A percentile compares a stretch with the other conserved stretches of the same genome.
Conservation (phyloP, 2,888 invertebrate species). For the Caenorhabditis imperialis region DNA sequence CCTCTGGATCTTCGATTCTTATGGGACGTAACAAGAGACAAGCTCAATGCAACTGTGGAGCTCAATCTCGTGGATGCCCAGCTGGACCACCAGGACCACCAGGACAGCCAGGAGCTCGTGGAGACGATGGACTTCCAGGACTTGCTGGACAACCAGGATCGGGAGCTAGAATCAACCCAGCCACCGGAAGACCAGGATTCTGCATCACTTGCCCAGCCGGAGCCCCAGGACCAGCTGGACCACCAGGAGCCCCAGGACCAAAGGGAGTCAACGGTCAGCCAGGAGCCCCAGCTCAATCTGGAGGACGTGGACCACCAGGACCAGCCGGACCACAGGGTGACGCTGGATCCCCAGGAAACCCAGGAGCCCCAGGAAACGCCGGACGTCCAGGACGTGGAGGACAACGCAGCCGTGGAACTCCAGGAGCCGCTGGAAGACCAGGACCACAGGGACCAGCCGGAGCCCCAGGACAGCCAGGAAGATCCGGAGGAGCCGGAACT, state of each 20-base stretch:
- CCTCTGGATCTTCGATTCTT: constrained; percentile 34
- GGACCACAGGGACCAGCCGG: constrained; percentile 42
- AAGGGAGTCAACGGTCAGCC: constrained; percentile 50
- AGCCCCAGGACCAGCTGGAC: constrained; percentile 50
- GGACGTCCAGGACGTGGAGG: constrained; percentile 47
- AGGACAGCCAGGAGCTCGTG: constrained; percentile 58
- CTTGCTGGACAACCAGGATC: constrained; percentile 54
- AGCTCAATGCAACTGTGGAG: constrained; percentile 61
- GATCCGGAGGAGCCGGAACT: constrained; percentile 30
- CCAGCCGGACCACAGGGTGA: constrained; percentile 43
- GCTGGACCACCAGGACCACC: constrained; percentile 63
- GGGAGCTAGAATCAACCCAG: constrained; percentile 64
- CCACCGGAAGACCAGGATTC: constrained; percentile 35
- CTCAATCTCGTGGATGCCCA: constrained; percentile 57
- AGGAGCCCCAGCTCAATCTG: constrained; percentile 53
- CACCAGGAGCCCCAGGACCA: constrained; percentile 43
- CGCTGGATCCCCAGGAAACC: constrained; percentile 54
- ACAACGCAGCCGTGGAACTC: constrained; percentile 46
- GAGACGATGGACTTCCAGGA: constrained; percentile 55
- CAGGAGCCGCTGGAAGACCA: constrained; percentile 35
- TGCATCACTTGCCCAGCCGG: constrained; percentile 50
- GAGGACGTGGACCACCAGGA: constrained; percentile 51
- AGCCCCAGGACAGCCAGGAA: constrained; percentile 50
- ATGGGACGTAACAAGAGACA: constrained; percentile 58
- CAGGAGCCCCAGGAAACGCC: constrained; percentile 49